Conservation (phyloP, 2,797 vertebrate species). For the Catharus ustulatus region DNA sequence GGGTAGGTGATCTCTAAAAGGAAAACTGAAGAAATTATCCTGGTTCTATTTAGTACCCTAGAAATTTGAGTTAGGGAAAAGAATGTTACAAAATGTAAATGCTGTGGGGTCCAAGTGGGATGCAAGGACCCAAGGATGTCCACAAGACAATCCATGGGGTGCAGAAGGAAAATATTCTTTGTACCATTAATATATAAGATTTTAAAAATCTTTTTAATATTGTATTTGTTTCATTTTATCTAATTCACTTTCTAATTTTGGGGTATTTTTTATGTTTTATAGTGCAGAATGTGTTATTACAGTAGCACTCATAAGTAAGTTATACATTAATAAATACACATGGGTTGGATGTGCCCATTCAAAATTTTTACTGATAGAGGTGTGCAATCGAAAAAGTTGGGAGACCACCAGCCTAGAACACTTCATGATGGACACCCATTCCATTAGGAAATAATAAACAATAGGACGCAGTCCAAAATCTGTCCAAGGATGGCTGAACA, state of each 20-base stretch:
- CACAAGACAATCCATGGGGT: not conserved
- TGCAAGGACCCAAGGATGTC: not conserved
- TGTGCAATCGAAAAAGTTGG: not conserved
- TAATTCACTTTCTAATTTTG: not conserved
- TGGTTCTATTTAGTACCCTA: not conserved
- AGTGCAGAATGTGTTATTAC: not conserved
- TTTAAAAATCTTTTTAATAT: not conserved
- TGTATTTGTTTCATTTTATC: not conserved
- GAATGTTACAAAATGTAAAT: not conserved
- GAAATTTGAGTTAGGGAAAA: not conserved
- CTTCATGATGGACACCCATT: not conserved
- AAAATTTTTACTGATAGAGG: not conserved
- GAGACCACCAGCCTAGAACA: not conserved
- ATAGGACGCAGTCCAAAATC: not conserved
- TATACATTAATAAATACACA: not conserved
- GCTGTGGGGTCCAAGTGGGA: not conserved
- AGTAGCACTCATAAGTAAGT: not conserved
- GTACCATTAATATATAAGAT: not conserved
- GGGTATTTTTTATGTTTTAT: not conserved
- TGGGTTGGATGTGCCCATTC: not conserved
- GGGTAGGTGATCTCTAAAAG: not conserved
- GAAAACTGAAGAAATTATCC: not conserved
- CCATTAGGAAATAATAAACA: not conserved
- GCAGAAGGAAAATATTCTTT: not conserved
- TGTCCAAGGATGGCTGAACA: not conserved